phyloP scores from a whole-genome alignment of 2,888 invertebrate genomes.

The Toxonevra muliebris region DNA sequence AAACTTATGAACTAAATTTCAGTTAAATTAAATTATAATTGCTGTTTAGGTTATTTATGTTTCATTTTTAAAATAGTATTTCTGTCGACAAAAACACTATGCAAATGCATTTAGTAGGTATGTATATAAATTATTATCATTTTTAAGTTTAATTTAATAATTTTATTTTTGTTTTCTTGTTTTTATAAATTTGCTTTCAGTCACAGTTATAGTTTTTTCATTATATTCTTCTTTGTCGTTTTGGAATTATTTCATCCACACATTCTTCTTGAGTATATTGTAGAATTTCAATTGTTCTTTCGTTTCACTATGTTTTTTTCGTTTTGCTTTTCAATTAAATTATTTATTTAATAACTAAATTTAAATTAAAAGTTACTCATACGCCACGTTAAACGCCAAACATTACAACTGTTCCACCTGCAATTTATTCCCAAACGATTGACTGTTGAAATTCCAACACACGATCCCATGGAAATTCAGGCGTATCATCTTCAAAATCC shows the following conservation, averaged over 20 bases:
- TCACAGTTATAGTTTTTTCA: constrained; percentile 49
- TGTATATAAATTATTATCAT: too few species aligned
- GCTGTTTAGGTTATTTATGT: constrained; percentile 9
- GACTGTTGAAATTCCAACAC: constrained; percentile 75
- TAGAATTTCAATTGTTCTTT: constrained; percentile 12
- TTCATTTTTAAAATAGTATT: constrained; percentile 31
- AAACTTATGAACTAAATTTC: constrained; percentile 3
- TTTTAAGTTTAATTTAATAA: constrained; percentile 19
- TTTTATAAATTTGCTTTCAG: constrained; percentile 44
- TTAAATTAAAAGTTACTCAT: constrained; percentile 20
- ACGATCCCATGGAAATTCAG: constrained; percentile 82
- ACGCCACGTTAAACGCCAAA: too few species aligned
- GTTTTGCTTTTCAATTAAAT: not conserved
- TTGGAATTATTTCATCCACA: constrained; percentile 15
- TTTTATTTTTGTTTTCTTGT: constrained; percentile 10
- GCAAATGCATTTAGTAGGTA: too few species aligned
- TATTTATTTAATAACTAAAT: constrained; percentile 32
- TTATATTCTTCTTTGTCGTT: constrained; percentile 6
- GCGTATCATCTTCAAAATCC: constrained; percentile 60
- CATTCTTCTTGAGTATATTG: constrained; percentile 19
- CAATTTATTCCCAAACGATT: constrained; percentile 69
- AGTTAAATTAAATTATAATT: constrained; percentile 12
- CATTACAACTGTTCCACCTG: too few species aligned
- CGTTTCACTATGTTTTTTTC: constrained; percentile 1
- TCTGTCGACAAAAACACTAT: constrained; percentile 43